Evolutionary conservation across 2,113 vertebrate genomes (phyloP), one percentile per base, ranked within the genome.

Genomic region (Microcebus griseorufus): DNA sequence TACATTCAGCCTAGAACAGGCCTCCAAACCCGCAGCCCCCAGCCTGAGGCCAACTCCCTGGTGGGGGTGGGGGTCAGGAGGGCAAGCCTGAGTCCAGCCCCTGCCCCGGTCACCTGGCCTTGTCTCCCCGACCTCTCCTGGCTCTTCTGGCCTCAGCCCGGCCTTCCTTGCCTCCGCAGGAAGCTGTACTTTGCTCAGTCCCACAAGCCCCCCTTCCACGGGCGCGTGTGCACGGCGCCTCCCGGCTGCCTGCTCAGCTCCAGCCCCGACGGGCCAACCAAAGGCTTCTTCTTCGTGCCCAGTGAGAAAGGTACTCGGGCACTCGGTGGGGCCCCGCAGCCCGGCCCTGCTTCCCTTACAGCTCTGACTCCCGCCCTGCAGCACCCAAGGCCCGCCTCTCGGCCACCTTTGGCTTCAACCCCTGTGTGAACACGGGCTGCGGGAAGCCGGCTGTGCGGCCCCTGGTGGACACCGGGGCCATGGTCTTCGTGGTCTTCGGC

Each of bases 401-500:
- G 0, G 98, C 99, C 96, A 99, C 99, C 0, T 99, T 99, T 1
- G 99, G 99, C 90, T 99, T 99, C 97, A 99, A 99, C 92, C 99
- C 99, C 0, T 99, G 99, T 93, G 97, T 99, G 73, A 99, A 99
- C 17, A 98, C 98, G 0, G 98, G 98, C 87, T 99, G 99, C 0
- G 99, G 99, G 92, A 99, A 98, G 72, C 99, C 99, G 0, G 99
- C 99, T 0, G 99, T 99, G 94, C 99, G 99, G 78, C 99, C 99
- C 0, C 99, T 99, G 96, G 99, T 99, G 3, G 99, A 99, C 97
- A 99, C 99, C 0, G 99, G 99, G 5, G 99, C 99, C 95, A 99
- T 99, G 99, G 99, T 99, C 90, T 99, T 99, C 0, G 99, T 99
- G 2, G 99, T 99, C 96, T 99, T 99, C 0, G 99, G 99, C 1